Base-by-base conservation (phyloP, 1,140 invertebrate species). In the Aphaenogaster ashmeadi region DNA sequence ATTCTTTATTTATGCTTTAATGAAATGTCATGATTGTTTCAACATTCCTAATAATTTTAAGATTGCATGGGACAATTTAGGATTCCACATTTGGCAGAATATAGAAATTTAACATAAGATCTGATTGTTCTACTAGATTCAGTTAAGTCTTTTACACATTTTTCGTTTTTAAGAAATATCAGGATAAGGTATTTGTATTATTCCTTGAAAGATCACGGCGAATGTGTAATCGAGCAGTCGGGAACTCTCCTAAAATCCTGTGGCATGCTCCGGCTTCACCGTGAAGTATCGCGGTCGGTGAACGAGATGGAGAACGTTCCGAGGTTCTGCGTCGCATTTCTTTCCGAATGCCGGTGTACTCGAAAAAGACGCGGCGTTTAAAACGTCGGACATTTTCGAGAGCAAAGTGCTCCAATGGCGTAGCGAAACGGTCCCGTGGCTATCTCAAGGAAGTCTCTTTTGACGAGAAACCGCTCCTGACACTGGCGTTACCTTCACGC, bases 391-490 rank as follows among this genome's bases (percentile, higher is more conserved):
- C 71, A 64, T 67, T 86, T 67, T 60, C 67, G 33, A 85, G 80
- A 67, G 67, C 27, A 80, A 75, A 90, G 89, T 90, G 60, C 88
- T 88, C 69, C 80, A 75, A 36, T 84, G 80, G 80, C 80, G 80
- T 75, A 84, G 69, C 41, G 15, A 75, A 60, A 47, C 36, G 36
- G 18, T 81, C 21, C 13, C 13, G 6, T 47, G 60, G 18, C 4
- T 58, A 50, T 13, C 41, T 15, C n/a, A 50, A 47, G 33, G 8
- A 47, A 60, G 27, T 50, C 27, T 33, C 36, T 41, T 60, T 50
- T 38, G 33, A 75, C 47, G 33, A 50, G 27, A n/a, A 13, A 27
- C 9, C 7, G 18, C 21, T 58, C 0, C 21, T 27, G 50, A 11
- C n/a, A 3, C 18, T 3, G n/a, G 52, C 41, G 21, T 56, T 41